phyloP scores from a whole-genome alignment of 2,888 invertebrate genomes.

The Hypena proboscidalis region DNA sequence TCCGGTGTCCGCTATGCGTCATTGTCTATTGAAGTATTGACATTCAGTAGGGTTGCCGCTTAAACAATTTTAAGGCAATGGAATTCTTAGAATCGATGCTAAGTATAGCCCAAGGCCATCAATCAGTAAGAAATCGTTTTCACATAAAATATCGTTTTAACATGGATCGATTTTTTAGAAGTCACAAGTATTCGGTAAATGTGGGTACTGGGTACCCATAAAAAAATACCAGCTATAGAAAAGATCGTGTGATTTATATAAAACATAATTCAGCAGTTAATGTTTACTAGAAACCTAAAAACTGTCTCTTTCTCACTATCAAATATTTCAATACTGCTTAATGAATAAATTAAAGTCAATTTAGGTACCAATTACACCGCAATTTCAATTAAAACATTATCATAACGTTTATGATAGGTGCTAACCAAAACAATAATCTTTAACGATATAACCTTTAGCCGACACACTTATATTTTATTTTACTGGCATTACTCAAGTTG shows the following conservation, averaged over 20 bases:
- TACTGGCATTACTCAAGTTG: slow-evolving; percentile 39
- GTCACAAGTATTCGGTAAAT: no score
- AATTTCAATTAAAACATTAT: background rate
- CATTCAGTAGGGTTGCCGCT: slow-evolving; percentile 11
- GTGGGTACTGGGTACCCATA: no score
- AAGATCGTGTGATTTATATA: no score
- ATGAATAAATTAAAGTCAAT: no score
- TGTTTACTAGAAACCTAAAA: no score
- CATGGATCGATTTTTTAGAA: no score
- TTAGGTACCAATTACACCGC: no score
- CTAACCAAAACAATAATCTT: slow-evolving; percentile 10
- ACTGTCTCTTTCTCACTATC: no score
- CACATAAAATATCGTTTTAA: background rate
- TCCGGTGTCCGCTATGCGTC: slow-evolving; percentile 54
- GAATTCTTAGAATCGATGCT: background rate
- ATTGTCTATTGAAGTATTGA: slow-evolving; percentile 27
- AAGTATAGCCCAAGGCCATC: no score
- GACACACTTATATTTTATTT: slow-evolving; percentile 26
- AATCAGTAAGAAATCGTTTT: background rate
- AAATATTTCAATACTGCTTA: no score
- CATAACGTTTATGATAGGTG: slow-evolving; percentile 1
- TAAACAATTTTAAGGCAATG: background rate
- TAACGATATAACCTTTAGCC: slow-evolving; percentile 24
- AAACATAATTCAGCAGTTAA: no score
- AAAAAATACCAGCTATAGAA: no score